Conservation (phyloP, 2,888 invertebrate species). For the Synanthedon andrenaeformis region DNA sequence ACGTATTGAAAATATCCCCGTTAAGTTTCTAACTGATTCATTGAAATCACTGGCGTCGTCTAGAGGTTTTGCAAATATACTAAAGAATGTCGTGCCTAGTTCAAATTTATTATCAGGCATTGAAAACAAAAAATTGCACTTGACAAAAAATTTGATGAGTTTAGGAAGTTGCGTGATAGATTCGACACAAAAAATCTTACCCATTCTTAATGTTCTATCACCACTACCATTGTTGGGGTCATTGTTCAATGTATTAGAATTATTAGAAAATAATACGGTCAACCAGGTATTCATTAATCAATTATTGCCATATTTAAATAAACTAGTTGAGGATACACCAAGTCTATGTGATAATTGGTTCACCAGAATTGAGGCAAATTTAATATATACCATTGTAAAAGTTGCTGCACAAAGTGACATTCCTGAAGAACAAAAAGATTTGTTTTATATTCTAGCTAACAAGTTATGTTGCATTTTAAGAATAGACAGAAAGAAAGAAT, state of each 20-base stretch:
- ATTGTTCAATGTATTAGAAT: slow-evolving; percentile 38
- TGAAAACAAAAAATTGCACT: slow-evolving; percentile 35
- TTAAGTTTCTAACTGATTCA: slow-evolving; percentile 36
- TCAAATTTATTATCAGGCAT: slow-evolving; percentile 56
- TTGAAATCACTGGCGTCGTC: slow-evolving; percentile 47
- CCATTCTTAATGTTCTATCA: slow-evolving; percentile 40
- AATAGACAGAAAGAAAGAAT: slow-evolving; percentile 67
- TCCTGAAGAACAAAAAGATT: slow-evolving; percentile 52
- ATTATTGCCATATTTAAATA: slow-evolving; percentile 47
- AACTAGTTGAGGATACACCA: slow-evolving; percentile 35
- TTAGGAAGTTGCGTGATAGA: slow-evolving; percentile 41
- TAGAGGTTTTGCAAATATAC: slow-evolving; percentile 48
- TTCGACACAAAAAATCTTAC: slow-evolving; percentile 42
- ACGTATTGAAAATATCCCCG: slow-evolving; percentile 29
- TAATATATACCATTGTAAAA: slow-evolving; percentile 65
- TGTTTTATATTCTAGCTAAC: slow-evolving; percentile 69
- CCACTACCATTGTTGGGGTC: slow-evolving; percentile 53
- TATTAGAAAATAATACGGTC: slow-evolving; percentile 36
- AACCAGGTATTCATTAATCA: slow-evolving; percentile 45
- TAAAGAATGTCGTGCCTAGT: slow-evolving; percentile 40
- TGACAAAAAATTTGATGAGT: slow-evolving; percentile 42
- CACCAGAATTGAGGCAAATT: slow-evolving; percentile 72
- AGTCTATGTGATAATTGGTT: slow-evolving; percentile 72
- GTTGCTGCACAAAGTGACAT: slow-evolving; percentile 39
- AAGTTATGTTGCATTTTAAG: slow-evolving; percentile 73